A percentile compares a stretch with the other conserved stretches of the same genome.
These are phyloP conservation scores for Lophius americanus DNA, from an alignment of 2,797 vertebrate species.

Conservation along the genomic window DNA sequence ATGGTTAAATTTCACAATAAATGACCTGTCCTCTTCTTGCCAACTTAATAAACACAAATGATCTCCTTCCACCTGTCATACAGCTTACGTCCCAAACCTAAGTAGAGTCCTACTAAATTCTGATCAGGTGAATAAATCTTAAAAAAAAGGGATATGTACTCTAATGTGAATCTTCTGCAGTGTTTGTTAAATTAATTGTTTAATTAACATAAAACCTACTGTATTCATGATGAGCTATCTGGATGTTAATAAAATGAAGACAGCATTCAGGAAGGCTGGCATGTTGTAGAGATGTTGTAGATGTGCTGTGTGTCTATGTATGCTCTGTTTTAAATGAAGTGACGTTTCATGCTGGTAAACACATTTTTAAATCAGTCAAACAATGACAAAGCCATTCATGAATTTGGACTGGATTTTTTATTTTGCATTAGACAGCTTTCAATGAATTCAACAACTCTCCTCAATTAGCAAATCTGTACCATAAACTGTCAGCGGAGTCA, in stretches of 20 bases:
- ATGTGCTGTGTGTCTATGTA: background rate
- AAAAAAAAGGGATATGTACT: too few relatives aligned
- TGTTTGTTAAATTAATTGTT: too few relatives aligned
- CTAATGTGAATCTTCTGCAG: too few relatives aligned
- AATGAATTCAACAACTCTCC: slow-evolving; percentile 77
- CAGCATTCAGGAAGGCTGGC: background rate
- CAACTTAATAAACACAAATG: too few relatives aligned
- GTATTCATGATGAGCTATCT: too few relatives aligned
- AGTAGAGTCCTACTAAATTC: too few relatives aligned
- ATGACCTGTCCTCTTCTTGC: too few relatives aligned
- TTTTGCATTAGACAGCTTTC: slow-evolving; percentile 77
- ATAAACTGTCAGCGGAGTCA: slow-evolving; percentile 79
- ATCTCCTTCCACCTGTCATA: too few relatives aligned
- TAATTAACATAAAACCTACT: too few relatives aligned
- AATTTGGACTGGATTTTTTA: slow-evolving; percentile 67
- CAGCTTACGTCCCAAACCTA: too few relatives aligned
- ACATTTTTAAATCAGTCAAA: slow-evolving; percentile 6
- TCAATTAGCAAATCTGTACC: slow-evolving; percentile 80
- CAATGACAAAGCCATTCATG: slow-evolving; percentile 14
- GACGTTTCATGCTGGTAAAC: background rate
- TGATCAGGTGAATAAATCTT: too few relatives aligned
- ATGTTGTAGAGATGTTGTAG: slow-evolving; percentile 5
- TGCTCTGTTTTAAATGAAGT: background rate
- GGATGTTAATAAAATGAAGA: background rate
- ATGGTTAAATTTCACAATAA: too few relatives aligned